Percentiles rank a stretch among this genome's conserved stretches.
These are phyloP conservation scores for Marasmarcha lunaedactyla DNA, from an alignment of 2,888 invertebrate genomes.

Conservation along the genomic window DNA sequence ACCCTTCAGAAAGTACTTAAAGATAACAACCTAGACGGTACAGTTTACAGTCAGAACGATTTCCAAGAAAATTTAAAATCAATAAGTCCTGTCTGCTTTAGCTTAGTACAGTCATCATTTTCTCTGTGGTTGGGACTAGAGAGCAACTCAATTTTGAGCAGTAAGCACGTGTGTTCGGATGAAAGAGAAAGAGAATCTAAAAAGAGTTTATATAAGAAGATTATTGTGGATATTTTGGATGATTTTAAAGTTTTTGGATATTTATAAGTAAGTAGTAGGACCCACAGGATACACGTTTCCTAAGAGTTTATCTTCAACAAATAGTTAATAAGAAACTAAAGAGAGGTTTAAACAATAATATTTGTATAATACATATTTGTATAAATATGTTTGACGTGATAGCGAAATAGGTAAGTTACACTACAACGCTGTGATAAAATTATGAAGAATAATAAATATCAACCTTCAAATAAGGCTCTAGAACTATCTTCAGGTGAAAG, in stretches of 20 bases:
- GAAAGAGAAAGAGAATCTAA: constrained; percentile 31
- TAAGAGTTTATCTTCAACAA: no score
- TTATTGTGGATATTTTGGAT: constrained; percentile 23
- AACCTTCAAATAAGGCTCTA: no score
- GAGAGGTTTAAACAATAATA: no score
- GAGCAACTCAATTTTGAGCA: constrained; percentile 24
- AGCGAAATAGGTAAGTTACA: no score
- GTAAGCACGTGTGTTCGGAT: constrained; percentile 31
- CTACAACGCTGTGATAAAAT: no score
- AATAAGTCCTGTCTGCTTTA: constrained; percentile 44
- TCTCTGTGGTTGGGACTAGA: constrained; percentile 44
- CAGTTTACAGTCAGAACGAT: constrained; percentile 28
- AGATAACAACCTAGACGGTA: constrained; percentile 21
- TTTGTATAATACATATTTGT: no score
- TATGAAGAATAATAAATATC: no score
- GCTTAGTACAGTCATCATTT: constrained; percentile 48
- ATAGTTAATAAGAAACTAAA: no score
- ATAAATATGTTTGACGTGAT: no score
- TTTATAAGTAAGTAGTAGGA: no score
- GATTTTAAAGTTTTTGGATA: neutral
- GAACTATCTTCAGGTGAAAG: no score
- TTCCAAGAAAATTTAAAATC: constrained; percentile 38
- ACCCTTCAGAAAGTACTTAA: constrained; percentile 27
- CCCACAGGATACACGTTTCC: no score
- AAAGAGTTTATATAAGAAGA: constrained; percentile 28